Percentiles rank a stretch among this genome's conserved stretches.
Evolutionary conservation across 1,140 invertebrate genomes (phyloP).

Genomic region (Drosophila trapezifrons): DNA sequence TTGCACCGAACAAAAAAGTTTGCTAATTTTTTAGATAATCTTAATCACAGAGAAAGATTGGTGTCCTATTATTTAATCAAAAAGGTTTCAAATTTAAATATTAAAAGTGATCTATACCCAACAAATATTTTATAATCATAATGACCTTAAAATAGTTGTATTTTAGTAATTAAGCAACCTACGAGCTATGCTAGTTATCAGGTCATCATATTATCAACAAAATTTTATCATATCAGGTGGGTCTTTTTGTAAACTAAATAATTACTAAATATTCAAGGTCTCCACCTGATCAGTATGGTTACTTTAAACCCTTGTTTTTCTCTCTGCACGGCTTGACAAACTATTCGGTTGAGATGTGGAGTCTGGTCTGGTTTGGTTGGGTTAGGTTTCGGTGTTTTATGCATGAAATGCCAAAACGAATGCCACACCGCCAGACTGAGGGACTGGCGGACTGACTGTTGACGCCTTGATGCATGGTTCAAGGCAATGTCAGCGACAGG

Average conservation of each 20-base stretch:
- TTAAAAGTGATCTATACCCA: too few species aligned
- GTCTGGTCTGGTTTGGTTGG: conserved; percentile 37
- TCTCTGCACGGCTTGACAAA: conserved; percentile 62
- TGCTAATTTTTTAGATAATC: too few species aligned
- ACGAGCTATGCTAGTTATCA: too few species aligned
- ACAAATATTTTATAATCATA: too few species aligned
- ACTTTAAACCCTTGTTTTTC: background rate
- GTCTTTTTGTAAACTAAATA: too few species aligned
- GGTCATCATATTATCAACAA: too few species aligned
- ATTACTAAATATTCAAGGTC: background rate
- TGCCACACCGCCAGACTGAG: conserved; percentile 54
- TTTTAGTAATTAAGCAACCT: too few species aligned
- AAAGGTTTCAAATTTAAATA: background rate
- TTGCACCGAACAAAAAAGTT: background rate
- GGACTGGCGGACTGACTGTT: conserved; percentile 51
- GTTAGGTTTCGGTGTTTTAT: conserved; percentile 54
- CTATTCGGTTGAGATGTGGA: conserved; percentile 46
- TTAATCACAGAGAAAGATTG: too few species aligned
- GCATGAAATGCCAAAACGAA: conserved; percentile 74
- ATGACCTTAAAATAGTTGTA: too few species aligned
- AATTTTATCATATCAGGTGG: too few species aligned
- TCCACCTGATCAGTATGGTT: background rate
- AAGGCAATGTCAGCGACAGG: conserved; percentile 60
- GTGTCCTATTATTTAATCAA: too few species aligned
- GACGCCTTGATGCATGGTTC: conserved; percentile 77